phyloP scores from a whole-genome alignment of 2,888 invertebrate species.

The Eupithecia vulgata region DNA sequence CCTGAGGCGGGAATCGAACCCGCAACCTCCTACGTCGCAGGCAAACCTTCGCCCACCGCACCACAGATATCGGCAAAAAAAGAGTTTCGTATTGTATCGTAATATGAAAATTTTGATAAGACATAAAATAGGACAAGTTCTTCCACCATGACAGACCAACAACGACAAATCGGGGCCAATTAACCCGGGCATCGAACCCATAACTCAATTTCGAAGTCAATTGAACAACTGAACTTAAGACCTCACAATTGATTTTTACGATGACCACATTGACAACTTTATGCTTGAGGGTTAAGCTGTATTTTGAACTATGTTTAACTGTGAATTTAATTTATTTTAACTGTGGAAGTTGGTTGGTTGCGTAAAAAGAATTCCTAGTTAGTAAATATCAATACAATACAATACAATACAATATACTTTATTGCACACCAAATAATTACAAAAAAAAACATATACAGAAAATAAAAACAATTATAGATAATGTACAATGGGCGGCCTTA shows the following conservation, averaged over 20 bases:
- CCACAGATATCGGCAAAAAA: too few species aligned
- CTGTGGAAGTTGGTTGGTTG: background rate
- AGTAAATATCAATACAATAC: too few species aligned
- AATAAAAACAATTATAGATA: too few species aligned
- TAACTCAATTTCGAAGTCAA: slow-evolving; percentile 56
- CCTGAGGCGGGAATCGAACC: too few species aligned
- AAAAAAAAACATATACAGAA: too few species aligned
- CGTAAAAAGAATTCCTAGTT: background rate
- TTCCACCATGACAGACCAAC: slow-evolving; percentile 7
- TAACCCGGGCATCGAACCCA: slow-evolving; percentile 53
- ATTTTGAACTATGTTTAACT: slow-evolving; percentile 8
- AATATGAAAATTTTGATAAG: background rate
- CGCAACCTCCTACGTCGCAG: too few species aligned
- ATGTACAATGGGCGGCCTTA: too few species aligned
- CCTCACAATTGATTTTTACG: slow-evolving; percentile 40
- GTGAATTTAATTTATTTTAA: slow-evolving; percentile 1
- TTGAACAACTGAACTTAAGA: slow-evolving; percentile 45
- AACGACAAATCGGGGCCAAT: slow-evolving; percentile 42
- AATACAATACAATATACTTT: too few species aligned
- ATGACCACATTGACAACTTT: slow-evolving; percentile 35
- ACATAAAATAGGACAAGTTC: background rate
- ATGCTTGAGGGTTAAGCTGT: slow-evolving; percentile 21
- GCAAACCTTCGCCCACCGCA: too few species aligned
- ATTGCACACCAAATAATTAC: too few species aligned
- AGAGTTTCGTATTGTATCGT: too few species aligned